Evolutionary conservation across 2,113 vertebrate genomes (phyloP).

Genomic region (Oxyruncus cristatus): DNA sequence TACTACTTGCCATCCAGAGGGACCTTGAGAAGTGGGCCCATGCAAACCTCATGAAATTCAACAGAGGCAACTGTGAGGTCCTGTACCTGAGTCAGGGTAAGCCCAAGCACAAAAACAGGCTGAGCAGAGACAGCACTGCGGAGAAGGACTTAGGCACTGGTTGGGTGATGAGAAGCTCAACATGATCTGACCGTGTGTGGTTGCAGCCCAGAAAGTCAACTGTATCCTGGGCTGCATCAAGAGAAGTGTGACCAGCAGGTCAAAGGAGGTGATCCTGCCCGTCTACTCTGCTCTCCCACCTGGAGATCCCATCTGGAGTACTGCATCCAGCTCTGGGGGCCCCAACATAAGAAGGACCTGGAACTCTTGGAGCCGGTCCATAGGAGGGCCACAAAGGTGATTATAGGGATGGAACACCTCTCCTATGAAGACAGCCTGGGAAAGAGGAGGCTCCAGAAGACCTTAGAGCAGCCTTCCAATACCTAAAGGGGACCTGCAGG

Average conservation of each 20-base stretch:
- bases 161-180: not conserved
- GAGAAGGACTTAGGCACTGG: not conserved
- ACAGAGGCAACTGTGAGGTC: not conserved
- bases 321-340: not conserved
- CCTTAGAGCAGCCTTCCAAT: not conserved
- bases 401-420: not conserved
- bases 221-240: not conserved
- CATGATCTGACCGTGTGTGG: no score
- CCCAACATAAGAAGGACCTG: accelerated
- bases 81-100: not conserved
- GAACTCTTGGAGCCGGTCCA: not conserved
- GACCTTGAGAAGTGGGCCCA: not conserved
- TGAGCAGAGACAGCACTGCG: not conserved
- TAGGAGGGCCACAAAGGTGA: not conserved
- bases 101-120: not conserved
- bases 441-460: not conserved
- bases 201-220: not conserved
- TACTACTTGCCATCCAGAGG: not conserved
- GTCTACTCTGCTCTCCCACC: not conserved
- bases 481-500: not conserved
- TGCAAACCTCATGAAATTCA: not conserved
- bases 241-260: not conserved
- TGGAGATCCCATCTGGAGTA: not conserved
- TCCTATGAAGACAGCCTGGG: not conserved
- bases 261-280: not conserved